A percentile compares a stretch with the other conserved stretches of the same genome.
phyloP scores from a whole-genome alignment of 2,888 invertebrate species.

The Drosophila yooni region DNA sequence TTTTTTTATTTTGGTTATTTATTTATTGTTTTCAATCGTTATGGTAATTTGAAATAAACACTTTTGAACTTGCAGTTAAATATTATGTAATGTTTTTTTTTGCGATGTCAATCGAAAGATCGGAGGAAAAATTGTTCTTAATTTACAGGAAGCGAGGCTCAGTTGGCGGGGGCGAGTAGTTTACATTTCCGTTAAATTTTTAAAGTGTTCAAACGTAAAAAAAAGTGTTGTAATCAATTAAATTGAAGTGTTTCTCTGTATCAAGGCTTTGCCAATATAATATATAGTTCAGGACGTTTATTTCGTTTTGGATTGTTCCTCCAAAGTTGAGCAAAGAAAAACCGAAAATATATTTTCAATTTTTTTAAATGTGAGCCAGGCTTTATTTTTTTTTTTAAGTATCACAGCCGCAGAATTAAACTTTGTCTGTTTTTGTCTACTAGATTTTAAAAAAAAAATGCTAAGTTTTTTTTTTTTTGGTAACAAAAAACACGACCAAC shows the following conservation, averaged over 20 bases:
- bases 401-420: constrained; percentile 50
- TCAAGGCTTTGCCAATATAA: constrained; percentile 4
- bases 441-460: constrained; percentile 10
- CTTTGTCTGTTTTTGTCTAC: constrained; percentile 14
- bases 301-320: neutral
- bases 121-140: constrained; percentile 32
- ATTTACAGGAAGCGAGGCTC: constrained; percentile 48
- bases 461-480: constrained; percentile 45
- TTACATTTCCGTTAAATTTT: constrained; percentile 82
- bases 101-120: neutral
- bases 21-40: constrained; percentile 34
- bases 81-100: constrained; percentile 30
- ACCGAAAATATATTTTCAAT: constrained; percentile 29
- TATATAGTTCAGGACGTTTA: constrained; percentile 8
- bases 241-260: neutral
- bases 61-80: constrained; percentile 32
- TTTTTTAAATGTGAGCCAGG: neutral
- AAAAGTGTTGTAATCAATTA: constrained; percentile 9
- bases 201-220: constrained; percentile 32
- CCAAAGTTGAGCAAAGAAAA: constrained; percentile 1
- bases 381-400: constrained; percentile 22
- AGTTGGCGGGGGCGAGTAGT: constrained; percentile 81
- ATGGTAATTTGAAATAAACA: constrained; percentile 20
- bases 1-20: constrained; percentile 43
- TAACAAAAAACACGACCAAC: constrained; percentile 82